Base-by-base conservation (phyloP, 2,797 vertebrate species). In the Etheostoma nigrum region DNA sequence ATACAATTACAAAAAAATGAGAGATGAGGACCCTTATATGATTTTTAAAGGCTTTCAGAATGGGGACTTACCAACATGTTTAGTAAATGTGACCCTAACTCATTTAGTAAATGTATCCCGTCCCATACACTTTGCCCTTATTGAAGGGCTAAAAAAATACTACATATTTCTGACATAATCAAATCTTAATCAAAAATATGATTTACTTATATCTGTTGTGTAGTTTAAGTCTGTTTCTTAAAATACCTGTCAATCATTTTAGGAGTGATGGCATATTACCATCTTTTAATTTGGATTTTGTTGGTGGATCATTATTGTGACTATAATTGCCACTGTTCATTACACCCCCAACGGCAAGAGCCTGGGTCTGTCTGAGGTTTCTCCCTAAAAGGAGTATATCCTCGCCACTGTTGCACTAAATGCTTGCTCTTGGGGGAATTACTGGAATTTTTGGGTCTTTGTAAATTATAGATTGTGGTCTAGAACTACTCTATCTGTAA, bases 161-260 rank as follows among this genome's bases (percentile, higher is more conserved):
- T 27, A 27, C 27, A 58, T 52, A 49, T 59, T 47, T 16, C 13
- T 48, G 42, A 30, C 52, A 0, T 10, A 67, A 57, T 66, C 16
- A 68, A 75, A 70, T 52, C 47, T 48, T 52, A 61, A 49, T 60
- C 2, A 40, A 65, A 40, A 16, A 33, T 27, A 27, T 64, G 18
- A 62, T 6, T 23, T 48, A 48, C 19, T 67, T 4, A 16, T 5
- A 53, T 45, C 11, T 14, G 6, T 60, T 51, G 45, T 23, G 8
- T 27, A 18, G 23, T 48, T 23, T 63, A 25, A 51, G 2, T 83
- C 59, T 57, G 42, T 66, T 36, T 48, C 15, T 62, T 44, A 21
- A 25, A 54, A 47, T n/a, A 48, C 2, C 16, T 45, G 0, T 45
- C 14, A 13, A 13, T 49, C 4, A n/a, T 3, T 40, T 18, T 42